Evolutionary conservation across 2,888 invertebrate species (phyloP).

Genomic region (Agriotes lineatus): DNA sequence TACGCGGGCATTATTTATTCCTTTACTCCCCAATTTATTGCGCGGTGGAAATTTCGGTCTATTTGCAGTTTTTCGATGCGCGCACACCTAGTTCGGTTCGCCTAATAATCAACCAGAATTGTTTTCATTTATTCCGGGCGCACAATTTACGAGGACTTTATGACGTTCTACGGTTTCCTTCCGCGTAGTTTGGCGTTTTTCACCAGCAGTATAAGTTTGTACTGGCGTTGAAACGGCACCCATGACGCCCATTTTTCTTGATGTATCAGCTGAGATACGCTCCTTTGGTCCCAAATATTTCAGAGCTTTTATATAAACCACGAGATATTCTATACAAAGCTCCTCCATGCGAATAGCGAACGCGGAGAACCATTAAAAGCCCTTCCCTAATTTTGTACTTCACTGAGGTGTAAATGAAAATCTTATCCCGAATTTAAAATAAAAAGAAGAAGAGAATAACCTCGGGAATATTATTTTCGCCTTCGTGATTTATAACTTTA

Average conservation of each 20-base stretch:
- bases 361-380: conserved; percentile 26
- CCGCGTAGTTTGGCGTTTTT: conserved; percentile 47
- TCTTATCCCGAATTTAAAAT: conserved; percentile 23
- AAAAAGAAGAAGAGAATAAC: conserved; percentile 7
- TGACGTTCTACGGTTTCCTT: conserved; percentile 46
- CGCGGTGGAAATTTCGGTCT: neutral
- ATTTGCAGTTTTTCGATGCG: neutral
- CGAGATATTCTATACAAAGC: conserved; percentile 47
- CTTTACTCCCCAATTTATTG: conserved; percentile 15
- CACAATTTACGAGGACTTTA: conserved; percentile 42
- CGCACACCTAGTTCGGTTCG: conserved; percentile 16
- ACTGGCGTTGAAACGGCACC: conserved; percentile 56
- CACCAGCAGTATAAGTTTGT: conserved; percentile 48
- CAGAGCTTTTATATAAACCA: conserved; percentile 53
- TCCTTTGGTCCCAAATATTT: conserved; percentile 56
- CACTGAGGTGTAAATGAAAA: conserved; percentile 24
- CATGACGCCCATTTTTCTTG: conserved; percentile 59
- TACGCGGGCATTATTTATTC: conserved; percentile 26
- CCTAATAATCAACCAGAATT: conserved; percentile 24
- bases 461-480: conserved; percentile 16
- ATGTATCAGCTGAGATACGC: conserved; percentile 59
- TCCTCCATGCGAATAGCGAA: conserved; percentile 20
- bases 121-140: conserved; percentile 31
- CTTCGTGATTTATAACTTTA: conserved; percentile 16
- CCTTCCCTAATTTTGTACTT: conserved; percentile 23